phyloP scores from a whole-genome alignment of 2,797 vertebrate genomes.

The Gadopsis marmoratus region DNA sequence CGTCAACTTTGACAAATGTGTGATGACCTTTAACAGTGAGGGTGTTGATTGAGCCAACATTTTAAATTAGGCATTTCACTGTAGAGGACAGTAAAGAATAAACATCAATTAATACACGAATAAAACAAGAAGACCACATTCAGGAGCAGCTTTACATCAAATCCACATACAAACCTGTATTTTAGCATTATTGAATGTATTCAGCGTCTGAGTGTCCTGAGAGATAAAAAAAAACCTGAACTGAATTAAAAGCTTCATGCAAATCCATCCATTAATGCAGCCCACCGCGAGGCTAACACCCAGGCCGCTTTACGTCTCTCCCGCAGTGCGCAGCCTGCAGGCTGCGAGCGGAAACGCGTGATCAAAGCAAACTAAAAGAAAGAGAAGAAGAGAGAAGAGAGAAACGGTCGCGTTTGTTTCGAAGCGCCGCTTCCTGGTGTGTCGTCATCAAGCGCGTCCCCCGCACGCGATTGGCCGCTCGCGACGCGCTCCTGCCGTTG shows the following conservation, averaged over 20 bases:
- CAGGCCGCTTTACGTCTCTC: too few relatives aligned
- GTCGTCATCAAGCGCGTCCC: neutral
- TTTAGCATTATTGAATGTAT: neutral
- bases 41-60: conserved; percentile 70
- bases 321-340: too few relatives aligned
- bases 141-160: neutral
- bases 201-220: too few relatives aligned
- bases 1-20: conserved; percentile 53
- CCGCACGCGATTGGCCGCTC: conserved; percentile 59
- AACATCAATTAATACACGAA: neutral
- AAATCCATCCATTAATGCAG: neutral
- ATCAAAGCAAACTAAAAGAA: too few relatives aligned
- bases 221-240: too few relatives aligned
- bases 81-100: neutral
- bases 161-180: too few relatives aligned
- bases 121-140: neutral
- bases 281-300: neutral
- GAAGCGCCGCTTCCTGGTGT: too few relatives aligned
- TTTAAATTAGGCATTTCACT: neutral
- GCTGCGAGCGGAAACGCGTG: too few relatives aligned
- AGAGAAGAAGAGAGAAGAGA: too few relatives aligned
- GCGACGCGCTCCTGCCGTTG: conserved; percentile 32
- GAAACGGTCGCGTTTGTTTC: too few relatives aligned
- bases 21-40: conserved; percentile 28
- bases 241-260: too few relatives aligned